phyloP scores from a whole-genome alignment of 1,140 invertebrate species.

The Bombus waltoni region DNA sequence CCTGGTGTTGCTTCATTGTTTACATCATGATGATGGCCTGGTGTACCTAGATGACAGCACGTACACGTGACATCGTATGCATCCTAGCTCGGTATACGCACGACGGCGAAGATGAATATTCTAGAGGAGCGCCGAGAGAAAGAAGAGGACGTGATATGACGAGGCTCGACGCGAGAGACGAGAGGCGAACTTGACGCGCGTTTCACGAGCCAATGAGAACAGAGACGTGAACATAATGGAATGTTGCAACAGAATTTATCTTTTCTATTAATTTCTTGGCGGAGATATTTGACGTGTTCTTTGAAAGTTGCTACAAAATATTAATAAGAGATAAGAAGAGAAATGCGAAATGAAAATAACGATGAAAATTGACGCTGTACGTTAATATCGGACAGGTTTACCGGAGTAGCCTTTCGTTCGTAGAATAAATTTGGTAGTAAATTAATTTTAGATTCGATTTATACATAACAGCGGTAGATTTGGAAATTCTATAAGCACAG shows the following conservation, averaged over 20 bases:
- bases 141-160: conserved; percentile 39
- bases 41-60: conserved; percentile 35
- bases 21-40: conserved; percentile 18
- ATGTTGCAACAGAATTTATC: not conserved
- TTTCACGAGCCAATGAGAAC: conserved; percentile 35
- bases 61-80: conserved; percentile 31
- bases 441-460: no score
- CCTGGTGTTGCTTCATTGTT: conserved; percentile 42
- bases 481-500: no score
- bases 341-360: no score
- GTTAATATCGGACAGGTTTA: no score
- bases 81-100: not conserved
- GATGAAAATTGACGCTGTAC: no score
- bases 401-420: no score
- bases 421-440: no score
- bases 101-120: conserved; percentile 43
- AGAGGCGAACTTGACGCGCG: conserved; percentile 48
- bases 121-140: not conserved
- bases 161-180: conserved; percentile 47
- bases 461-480: no score
- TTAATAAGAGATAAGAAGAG: not conserved
- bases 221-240: not conserved
- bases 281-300: not conserved
- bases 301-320: not conserved
- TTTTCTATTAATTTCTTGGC: not conserved